Conservation (phyloP, 2,888 invertebrate species). For the Callinectes sapidus region DNA sequence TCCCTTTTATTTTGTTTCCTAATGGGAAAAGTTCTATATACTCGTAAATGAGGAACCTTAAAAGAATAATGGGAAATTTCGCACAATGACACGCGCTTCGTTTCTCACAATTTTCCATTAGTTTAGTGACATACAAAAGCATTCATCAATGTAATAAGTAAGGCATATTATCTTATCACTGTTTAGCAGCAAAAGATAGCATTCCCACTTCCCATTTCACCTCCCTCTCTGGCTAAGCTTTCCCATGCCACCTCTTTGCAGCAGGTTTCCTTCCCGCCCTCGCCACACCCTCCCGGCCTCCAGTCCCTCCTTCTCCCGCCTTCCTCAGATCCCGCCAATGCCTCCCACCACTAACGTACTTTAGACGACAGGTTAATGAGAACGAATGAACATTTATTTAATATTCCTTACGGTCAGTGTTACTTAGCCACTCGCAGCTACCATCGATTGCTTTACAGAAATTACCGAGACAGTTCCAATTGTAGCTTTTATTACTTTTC, state of each 20-base stretch:
- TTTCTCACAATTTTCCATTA: not conserved
- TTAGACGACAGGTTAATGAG: constrained; percentile 40
- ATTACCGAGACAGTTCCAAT: constrained; percentile 39
- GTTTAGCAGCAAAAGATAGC: not conserved
- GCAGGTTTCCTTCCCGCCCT: not conserved
- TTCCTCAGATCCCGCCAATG: not conserved
- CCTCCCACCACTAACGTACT: not conserved
- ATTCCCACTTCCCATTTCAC: not conserved
- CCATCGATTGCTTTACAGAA: constrained; percentile 35
- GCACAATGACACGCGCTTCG: not conserved
- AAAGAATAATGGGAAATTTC: not conserved
- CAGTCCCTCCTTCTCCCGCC: constrained; percentile 2
- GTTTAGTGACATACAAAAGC: not conserved
- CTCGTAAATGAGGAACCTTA: not conserved
- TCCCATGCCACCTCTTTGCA: not conserved
- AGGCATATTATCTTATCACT: not conserved
- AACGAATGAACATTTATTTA: constrained; percentile 40
- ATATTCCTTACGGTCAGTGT: constrained; percentile 44
- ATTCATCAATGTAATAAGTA: not conserved
- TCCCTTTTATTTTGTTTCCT: not conserved
- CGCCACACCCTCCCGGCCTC: constrained; percentile 10
- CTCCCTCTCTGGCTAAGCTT: not conserved
- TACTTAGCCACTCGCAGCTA: not conserved
- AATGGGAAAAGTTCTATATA: not conserved
- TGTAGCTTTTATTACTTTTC: constrained; percentile 31